Evolutionary conservation across 2,113 vertebrate genomes (phyloP), one percentile per base, ranked within the genome.

Genomic region (Bagarius yarrelli): DNA sequence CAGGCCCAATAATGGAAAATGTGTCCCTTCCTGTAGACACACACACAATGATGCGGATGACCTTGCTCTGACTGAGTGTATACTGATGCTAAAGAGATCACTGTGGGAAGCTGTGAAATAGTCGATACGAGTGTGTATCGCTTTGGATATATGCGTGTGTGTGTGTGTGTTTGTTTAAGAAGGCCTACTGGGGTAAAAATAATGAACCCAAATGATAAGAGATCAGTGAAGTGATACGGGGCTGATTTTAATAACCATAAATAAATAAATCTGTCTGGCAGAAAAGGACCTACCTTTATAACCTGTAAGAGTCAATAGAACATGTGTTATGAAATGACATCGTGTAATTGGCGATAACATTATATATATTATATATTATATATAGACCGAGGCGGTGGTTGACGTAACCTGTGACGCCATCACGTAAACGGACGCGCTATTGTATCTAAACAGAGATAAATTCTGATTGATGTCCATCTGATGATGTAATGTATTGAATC

Each of bases 11-110:
- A 16, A 71, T 47, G 25, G 32, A 60, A 4, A 79, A 32, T 19
- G 8, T 64, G 13, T 18, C 63, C 52, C n/a, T 55, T 64, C 70
- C 70, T 34, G 47, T 30, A 64, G 79, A 23, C 2, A n/a, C 18
- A 60, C 18, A 60, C 8, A 25, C n/a, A 63, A 71, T 15, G 19
- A 84, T 63, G 23, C 36, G 6, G 23, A 72, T 50, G 57, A 76
- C 66, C 57, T 77, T 77, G 63, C 55, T 61, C 5, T 73, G 34
- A 53, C 21, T 56, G 23, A 2, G 70, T 23, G 59, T 40, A 81
- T 50, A 50, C 11, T 11, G 30, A 74, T 81, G 79, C 56, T 72
- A 47, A 64, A 34, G 21, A 73, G 6, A 63, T 9, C 47, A 3
- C 57, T 32, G 3, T 52, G 25, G 66, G 53, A 60, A 50, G 36